These are phyloP conservation scores for Eueides isabella DNA, from an alignment of 1,140 invertebrate genomes.

Conservation along the genomic window DNA sequence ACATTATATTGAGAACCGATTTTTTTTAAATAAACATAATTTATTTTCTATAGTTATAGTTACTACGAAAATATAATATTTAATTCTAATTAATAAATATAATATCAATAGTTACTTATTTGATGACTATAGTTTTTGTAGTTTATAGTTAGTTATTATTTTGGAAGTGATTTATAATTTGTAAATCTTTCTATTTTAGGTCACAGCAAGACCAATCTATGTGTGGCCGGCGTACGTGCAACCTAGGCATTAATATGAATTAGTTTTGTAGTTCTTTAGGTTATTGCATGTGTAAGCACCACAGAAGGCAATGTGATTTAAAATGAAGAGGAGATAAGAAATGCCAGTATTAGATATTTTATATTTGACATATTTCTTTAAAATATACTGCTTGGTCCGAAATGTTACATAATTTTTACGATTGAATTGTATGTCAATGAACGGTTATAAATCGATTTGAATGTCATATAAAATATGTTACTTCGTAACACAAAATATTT, in stretches of 20 bases:
- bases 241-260: constrained; percentile 52
- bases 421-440: neutral
- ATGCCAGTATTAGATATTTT: constrained; percentile 23
- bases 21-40: neutral
- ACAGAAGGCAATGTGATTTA: constrained; percentile 24
- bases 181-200: constrained; percentile 47
- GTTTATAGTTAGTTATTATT: neutral
- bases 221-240: constrained; percentile 61
- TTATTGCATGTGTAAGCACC: constrained; percentile 20
- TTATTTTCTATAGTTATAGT: neutral
- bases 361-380: neutral
- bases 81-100: too few species aligned
- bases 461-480: neutral
- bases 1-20: neutral
- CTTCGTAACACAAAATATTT: too few species aligned
- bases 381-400: neutral
- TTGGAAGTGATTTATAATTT: neutral
- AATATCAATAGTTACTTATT: too few species aligned
- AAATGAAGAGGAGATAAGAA: constrained; percentile 2
- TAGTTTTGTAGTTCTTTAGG: constrained; percentile 19
- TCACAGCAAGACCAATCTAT: constrained; percentile 52
- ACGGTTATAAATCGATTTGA: neutral
- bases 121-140: too few species aligned
- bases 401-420: neutral
- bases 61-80: too few species aligned